phyloP scores from a whole-genome alignment of 2,888 invertebrate species.

The Bursaphelenchus okinawaensis region DNA sequence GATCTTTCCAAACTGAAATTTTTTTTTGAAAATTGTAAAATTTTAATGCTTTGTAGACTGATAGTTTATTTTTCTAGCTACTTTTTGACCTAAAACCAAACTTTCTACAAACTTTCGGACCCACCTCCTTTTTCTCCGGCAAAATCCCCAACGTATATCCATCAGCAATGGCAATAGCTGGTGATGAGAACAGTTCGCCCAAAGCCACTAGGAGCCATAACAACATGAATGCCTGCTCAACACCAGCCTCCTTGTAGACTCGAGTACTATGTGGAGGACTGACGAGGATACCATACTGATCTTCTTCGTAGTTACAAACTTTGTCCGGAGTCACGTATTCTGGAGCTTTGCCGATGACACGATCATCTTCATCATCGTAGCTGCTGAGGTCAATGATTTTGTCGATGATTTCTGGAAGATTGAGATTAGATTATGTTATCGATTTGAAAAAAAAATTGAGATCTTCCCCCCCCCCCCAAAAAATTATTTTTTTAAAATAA shows the following conservation, averaged over 20 bases:
- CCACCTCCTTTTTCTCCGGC: constrained; percentile 48
- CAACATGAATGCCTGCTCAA: constrained; percentile 84
- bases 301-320: constrained; percentile 54
- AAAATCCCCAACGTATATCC: constrained; percentile 51
- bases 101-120: constrained; percentile 1
- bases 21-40: background rate
- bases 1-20: constrained; percentile 28
- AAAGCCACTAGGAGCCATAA: constrained; percentile 83
- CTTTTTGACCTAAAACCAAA: background rate
- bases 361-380: constrained; percentile 49
- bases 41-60: too few species aligned
- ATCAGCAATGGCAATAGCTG: constrained; percentile 50
- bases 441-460: background rate
- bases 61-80: too few species aligned
- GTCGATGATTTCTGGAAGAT: constrained; percentile 44
- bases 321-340: constrained; percentile 51
- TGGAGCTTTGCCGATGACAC: constrained; percentile 53
- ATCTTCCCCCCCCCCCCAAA: background rate
- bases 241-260: constrained; percentile 79
- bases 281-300: constrained; percentile 54
- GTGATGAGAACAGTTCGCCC: constrained; percentile 82
- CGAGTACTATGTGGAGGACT: constrained; percentile 82
- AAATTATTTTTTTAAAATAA: background rate
- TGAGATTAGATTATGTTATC: background rate
- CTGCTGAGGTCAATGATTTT: constrained; percentile 52